These are phyloP conservation scores for Theodoxus fluviatilis DNA, from an alignment of 2,888 invertebrate genomes.

Conservation along the genomic window DNA sequence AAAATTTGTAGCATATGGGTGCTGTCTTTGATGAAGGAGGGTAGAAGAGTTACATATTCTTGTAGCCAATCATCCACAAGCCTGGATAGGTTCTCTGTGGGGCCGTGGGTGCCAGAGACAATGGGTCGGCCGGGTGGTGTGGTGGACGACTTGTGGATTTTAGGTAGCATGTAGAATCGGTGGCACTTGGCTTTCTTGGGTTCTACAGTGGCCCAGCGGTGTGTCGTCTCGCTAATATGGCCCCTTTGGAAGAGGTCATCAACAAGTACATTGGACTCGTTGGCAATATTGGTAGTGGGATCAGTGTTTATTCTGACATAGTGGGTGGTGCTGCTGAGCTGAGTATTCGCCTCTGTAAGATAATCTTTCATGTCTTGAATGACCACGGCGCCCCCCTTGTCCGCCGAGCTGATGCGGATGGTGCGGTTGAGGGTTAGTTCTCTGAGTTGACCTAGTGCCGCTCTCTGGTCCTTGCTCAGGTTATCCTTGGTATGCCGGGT, in stretches of 20 bases:
- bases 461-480: neutral
- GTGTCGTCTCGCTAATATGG: neutral
- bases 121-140: conserved; percentile 8
- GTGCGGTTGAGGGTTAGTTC: neutral
- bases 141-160: neutral
- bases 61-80: neutral
- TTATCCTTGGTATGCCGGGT: neutral
- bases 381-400: conserved; percentile 7
- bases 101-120: neutral
- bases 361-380: conserved; percentile 3
- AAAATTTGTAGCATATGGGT: neutral
- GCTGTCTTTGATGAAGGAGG: neutral
- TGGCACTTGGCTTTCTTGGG: neutral
- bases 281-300: conserved; percentile 3
- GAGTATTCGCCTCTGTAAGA: neutral
- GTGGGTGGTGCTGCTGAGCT: neutral
- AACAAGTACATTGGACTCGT: neutral
- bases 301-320: neutral
- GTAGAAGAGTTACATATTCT: neutral
- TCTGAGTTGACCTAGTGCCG: neutral
- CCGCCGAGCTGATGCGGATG: neutral
- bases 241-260: neutral
- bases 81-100: neutral
- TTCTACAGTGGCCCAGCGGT: neutral
- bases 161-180: neutral